Evolutionary conservation across 2,113 vertebrate species (phyloP).

Genomic region (Grallaria varia): DNA sequence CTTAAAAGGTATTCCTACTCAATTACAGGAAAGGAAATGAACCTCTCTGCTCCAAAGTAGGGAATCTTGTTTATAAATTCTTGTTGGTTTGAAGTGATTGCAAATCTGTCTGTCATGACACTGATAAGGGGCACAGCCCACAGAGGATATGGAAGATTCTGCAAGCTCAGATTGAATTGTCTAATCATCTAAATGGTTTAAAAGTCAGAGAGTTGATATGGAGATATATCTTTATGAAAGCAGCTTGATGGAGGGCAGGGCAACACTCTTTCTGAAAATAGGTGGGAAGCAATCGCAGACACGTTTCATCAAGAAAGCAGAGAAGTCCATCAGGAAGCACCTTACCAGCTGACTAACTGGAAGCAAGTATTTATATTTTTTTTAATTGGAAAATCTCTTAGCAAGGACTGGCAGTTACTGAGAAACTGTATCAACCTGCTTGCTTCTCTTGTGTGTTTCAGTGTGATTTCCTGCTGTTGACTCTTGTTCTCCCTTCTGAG

Average conservation of each 20-base stretch:
- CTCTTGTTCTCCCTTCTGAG: neutral
- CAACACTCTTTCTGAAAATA: neutral
- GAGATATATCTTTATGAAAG: neutral
- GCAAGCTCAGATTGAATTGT: neutral
- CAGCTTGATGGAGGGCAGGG: neutral
- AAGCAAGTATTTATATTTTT: neutral
- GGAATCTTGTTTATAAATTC: neutral
- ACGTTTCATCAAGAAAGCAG: neutral
- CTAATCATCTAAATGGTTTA: neutral
- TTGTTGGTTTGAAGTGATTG: neutral
- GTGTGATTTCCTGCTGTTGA: neutral
- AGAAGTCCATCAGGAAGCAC: neutral
- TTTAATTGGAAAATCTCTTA: neutral
- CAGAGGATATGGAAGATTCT: neutral
- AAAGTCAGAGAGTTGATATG: neutral
- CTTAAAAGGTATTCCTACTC: neutral
- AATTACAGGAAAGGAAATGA: neutral
- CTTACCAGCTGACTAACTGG: neutral
- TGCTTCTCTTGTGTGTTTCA: neutral
- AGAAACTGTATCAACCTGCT: neutral
- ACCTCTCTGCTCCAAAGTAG: neutral
- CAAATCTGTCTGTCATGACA: neutral
- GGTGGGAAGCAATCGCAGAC: neutral
- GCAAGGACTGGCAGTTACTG: rapidly evolving
- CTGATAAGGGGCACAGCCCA: rapidly evolving